phyloP scores from a whole-genome alignment of 1,140 invertebrate genomes.

The Heliothis virescens region DNA sequence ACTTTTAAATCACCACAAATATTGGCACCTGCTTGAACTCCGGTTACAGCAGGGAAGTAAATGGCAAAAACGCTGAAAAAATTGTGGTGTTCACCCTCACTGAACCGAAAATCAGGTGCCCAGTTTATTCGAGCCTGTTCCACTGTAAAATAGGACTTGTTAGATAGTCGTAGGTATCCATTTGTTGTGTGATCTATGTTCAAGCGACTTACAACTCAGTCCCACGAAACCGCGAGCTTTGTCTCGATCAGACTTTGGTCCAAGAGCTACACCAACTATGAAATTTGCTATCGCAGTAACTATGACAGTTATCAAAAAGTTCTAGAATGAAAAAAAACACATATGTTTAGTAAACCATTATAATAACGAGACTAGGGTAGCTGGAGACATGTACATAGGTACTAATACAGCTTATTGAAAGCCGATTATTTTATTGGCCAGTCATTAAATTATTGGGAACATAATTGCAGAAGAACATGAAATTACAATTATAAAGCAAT shows the following conservation, averaged over 20 bases:
- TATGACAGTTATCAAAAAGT: constrained; percentile 95
- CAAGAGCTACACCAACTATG: constrained; percentile 93
- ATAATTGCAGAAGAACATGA: no score
- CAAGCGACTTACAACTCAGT: constrained; percentile 89
- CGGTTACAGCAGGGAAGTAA: constrained; percentile 98
- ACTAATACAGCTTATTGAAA: no score
- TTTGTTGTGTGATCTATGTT: no score
- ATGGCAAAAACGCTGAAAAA: constrained; percentile 97
- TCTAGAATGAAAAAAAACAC: constrained; percentile 78
- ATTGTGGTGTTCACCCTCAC: constrained; percentile 89
- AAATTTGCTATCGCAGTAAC: constrained; percentile 96
- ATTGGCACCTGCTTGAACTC: constrained; percentile 97
- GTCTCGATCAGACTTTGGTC: constrained; percentile 87
- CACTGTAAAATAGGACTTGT: constrained; percentile 82
- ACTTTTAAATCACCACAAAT: constrained; percentile 96
- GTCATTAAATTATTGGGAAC: no score
- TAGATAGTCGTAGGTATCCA: background rate
- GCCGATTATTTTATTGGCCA: no score
- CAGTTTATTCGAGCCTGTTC: constrained; percentile 91
- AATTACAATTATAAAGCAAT: no score
- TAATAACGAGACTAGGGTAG: no score
- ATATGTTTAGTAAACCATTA: background rate
- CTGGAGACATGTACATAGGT: no score
- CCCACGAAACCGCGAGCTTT: constrained; percentile 93
- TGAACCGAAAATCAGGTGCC: constrained; percentile 89